These are phyloP conservation scores for Exephanes ischioxanthus DNA, from an alignment of 2,888 invertebrate genomes.

Conservation along the genomic window DNA sequence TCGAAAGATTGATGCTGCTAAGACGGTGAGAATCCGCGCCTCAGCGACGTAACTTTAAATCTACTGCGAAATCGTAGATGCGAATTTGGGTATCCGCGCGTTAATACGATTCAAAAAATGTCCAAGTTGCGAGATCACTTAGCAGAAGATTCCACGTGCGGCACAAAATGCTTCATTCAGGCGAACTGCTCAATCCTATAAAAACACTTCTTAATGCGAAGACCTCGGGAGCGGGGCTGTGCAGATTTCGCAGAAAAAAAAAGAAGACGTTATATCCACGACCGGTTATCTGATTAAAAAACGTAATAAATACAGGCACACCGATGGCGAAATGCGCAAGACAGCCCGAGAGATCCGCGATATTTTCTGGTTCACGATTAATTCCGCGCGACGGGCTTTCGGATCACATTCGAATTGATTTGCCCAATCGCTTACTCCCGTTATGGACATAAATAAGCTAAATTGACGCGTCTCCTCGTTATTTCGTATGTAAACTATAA, in stretches of 20 bases:
- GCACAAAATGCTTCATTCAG: not conserved
- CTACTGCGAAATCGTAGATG: not conserved
- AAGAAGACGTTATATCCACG: conserved; percentile 12
- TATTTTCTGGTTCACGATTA: conserved; percentile 59
- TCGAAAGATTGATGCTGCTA: not conserved
- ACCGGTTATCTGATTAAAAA: conserved; percentile 44
- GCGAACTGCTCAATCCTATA: not conserved
- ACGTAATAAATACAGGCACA: conserved; percentile 31
- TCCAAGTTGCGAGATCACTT: not conserved
- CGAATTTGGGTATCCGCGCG: not conserved
- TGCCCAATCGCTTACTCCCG: conserved; percentile 69
- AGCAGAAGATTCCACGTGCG: not conserved
- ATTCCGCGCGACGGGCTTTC: conserved; percentile 28
- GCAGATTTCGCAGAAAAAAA: not conserved
- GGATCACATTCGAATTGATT: conserved; percentile 66
- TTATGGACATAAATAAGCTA: conserved; percentile 69
- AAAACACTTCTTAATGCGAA: not conserved
- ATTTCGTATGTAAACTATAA: conserved; percentile 38
- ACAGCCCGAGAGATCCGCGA: conserved; percentile 42
- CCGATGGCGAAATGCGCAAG: conserved; percentile 34
- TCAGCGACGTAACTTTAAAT: not conserved
- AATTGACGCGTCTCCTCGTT: conserved; percentile 58
- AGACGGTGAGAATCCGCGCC: not conserved
- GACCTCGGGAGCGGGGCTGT: not conserved
- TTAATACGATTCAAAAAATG: not conserved